These are phyloP conservation scores for Crocuta crocuta DNA, from an alignment of 2,113 vertebrate genomes.

Conservation along the genomic window DNA sequence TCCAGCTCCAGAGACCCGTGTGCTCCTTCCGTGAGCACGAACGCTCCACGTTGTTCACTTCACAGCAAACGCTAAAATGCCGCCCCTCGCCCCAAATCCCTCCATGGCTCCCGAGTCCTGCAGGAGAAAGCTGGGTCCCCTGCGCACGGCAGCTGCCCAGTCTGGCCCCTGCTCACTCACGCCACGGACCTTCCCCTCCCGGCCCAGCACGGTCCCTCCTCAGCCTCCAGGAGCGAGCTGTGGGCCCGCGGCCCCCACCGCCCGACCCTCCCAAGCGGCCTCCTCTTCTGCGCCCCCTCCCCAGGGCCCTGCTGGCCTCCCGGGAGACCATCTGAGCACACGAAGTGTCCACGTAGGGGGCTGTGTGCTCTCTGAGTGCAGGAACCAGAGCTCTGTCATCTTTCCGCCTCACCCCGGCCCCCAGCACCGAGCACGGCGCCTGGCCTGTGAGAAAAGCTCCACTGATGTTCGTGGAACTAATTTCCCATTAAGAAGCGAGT, in stretches of 20 bases:
- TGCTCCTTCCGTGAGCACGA: rapidly evolving
- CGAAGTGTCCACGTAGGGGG: not conserved
- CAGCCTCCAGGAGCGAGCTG: not conserved
- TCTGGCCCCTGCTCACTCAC: not conserved
- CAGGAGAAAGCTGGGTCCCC: not conserved
- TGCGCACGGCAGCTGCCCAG: not conserved
- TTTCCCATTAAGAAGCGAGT: not conserved
- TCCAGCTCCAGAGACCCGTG: not conserved
- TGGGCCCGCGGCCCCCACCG: rapidly evolving
- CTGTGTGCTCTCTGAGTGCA: not conserved
- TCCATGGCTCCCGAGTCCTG: not conserved
- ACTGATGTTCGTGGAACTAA: not conserved
- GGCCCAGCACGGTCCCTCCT: not conserved
- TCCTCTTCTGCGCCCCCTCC: not conserved
- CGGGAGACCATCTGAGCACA: not conserved
- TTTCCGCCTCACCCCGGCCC: not conserved
- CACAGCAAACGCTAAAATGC: not conserved
- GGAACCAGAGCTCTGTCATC: not conserved
- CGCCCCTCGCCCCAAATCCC: not conserved
- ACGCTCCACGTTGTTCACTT: not conserved
- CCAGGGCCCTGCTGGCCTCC: not conserved
- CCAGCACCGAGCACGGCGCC: not conserved
- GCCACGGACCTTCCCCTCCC: not conserved
- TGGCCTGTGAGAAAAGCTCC: not conserved
- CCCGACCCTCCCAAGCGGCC: not conserved